A percentile compares a stretch with the other conserved stretches of the same genome.
These are phyloP conservation scores for Drosophila subsilvestris DNA, from an alignment of 2,888 invertebrate species.

Conservation along the genomic window DNA sequence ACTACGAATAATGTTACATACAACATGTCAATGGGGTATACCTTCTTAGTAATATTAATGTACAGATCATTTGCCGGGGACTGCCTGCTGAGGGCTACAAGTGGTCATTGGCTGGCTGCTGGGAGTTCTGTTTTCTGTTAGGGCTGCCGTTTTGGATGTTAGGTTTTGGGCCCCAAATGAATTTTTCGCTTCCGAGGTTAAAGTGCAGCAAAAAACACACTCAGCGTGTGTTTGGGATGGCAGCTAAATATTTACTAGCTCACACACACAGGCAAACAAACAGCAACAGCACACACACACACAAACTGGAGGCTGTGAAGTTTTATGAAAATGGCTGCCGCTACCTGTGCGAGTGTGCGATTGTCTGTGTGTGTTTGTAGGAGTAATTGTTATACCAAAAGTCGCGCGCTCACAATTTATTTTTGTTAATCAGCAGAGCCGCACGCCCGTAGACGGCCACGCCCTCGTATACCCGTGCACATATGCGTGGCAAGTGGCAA, in stretches of 20 bases:
- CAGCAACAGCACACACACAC: conserved; percentile 32
- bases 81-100: conserved; percentile 76
- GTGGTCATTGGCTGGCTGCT: conserved; percentile 56
- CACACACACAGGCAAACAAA: conserved; percentile 41
- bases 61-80: conserved; percentile 14
- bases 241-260: conserved; percentile 61
- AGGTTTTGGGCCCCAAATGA: conserved; percentile 19
- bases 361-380: conserved; percentile 7
- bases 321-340: conserved; percentile 58
- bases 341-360: background rate
- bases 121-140: conserved; percentile 5
- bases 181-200: conserved; percentile 54
- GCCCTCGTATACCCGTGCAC: conserved; percentile 16
- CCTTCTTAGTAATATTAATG: background rate
- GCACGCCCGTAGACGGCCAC: conserved; percentile 14
- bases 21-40: background rate
- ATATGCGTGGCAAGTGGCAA: conserved; percentile 36
- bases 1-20: background rate
- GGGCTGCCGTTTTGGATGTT: conserved; percentile 12
- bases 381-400: conserved; percentile 57
- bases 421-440: conserved; percentile 61
- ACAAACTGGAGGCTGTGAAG: conserved; percentile 25
- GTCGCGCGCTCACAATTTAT: conserved; percentile 56
- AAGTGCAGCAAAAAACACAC: conserved; percentile 40
- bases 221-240: conserved; percentile 34